Evolutionary conservation across 2,113 vertebrate species (phyloP), one percentile per base, ranked within the genome.

Genomic region (Martes martes): DNA sequence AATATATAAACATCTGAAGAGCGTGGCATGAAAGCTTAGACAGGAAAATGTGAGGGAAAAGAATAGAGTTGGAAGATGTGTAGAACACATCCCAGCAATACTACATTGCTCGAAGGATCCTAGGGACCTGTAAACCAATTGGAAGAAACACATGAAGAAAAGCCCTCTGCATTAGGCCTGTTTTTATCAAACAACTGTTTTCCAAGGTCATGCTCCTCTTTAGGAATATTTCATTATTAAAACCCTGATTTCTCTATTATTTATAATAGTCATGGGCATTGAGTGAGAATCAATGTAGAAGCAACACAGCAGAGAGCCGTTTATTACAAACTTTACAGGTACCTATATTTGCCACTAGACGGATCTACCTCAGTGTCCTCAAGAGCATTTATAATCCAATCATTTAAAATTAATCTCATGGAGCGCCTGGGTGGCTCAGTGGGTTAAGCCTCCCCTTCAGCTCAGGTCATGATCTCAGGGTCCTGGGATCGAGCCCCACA

Each of bases 141-240:
- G 18, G 39, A 65, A 89, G 65, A 89, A 91, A 59, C n/a, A 73
- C 21, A n/a, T 42, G 57, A 94, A 85, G 65, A 87, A 76, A 45
- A 82, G 11, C 6, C 11, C 3, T 89, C 26, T 21, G 0, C 45
- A 42, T 31, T 16, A 50, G 36, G 2, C 8, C 16, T 69, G 15
- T 74, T 94, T 97, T 89, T 89, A 80, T 61, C 11, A 15, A n/a
- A 71, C 19, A 76, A 57, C 13, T 95, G 23, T 95, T 78, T 86
- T 89, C 79, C 24, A 96, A 93, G 87, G n/a, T 59, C 67, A 92
- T 50, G 9, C 8, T 92, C 61, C n/a, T 69, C 65, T 79, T 96
- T 65, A 88, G 52, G 21, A 81, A 52, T 82, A 91, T 47, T 61
- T 80, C 55, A 24, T 23, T 55, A 85, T 67, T 84, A 95, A 69